These are phyloP conservation scores for Noctua comes DNA, from an alignment of 2,888 invertebrate genomes.

Conservation along the genomic window DNA sequence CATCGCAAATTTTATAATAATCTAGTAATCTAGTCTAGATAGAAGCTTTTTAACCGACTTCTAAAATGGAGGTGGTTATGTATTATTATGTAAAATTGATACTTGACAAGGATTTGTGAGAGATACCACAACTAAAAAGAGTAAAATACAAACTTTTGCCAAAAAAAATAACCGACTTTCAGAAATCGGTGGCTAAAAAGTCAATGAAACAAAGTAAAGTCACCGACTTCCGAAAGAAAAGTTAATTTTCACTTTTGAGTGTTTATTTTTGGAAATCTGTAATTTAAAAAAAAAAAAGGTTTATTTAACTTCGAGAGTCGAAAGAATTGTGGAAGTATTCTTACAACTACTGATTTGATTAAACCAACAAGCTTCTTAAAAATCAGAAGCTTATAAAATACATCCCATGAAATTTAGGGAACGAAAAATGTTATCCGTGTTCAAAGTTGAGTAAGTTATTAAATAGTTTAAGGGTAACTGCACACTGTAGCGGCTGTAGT, in stretches of 20 bases:
- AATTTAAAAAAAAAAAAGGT: too few relatives aligned
- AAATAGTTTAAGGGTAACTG: constrained; percentile 21
- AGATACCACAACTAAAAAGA: too few relatives aligned
- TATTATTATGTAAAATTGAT: too few relatives aligned
- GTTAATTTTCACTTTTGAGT: too few relatives aligned
- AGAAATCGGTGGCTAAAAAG: too few relatives aligned
- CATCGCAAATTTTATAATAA: neutral
- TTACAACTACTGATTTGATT: neutral
- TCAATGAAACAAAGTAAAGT: too few relatives aligned
- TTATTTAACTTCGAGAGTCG: neutral
- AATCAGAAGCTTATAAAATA: neutral
- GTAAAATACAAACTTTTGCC: too few relatives aligned
- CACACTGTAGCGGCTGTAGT: constrained; percentile 11
- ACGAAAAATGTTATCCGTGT: constrained; percentile 5
- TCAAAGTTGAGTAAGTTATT: constrained; percentile 9
- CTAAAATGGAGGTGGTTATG: too few relatives aligned
- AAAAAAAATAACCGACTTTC: too few relatives aligned
- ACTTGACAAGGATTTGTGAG: too few relatives aligned
- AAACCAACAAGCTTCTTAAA: neutral
- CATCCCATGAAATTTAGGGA: neutral
- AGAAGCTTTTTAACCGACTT: neutral
- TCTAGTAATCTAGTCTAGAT: neutral
- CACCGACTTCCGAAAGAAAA: too few relatives aligned
- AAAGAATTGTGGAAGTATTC: neutral
- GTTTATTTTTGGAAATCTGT: too few relatives aligned